Percentiles rank a stretch among this genome's conserved stretches.
Evolutionary conservation across 1,140 invertebrate genomes (phyloP).

Genomic region (Drosophila pseudoananassae): DNA sequence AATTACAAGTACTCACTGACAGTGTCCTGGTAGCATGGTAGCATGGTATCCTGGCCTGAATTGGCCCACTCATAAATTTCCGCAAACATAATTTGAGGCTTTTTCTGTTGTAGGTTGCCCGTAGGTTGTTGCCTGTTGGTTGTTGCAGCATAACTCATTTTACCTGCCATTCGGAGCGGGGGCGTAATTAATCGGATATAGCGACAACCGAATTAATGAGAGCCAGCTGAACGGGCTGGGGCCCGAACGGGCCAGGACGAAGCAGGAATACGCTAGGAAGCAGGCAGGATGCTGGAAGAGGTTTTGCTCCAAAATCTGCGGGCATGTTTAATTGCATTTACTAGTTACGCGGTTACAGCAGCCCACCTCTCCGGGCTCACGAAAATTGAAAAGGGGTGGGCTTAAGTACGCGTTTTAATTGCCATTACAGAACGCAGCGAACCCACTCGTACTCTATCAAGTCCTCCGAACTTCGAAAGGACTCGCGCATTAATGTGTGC

Average conservation of each 20-base stretch:
- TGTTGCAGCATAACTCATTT: conserved; percentile 70
- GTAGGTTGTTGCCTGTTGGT: conserved; percentile 2
- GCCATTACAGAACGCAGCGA: background rate
- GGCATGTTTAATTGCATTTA: conserved; percentile 27
- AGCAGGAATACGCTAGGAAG: conserved; percentile 36
- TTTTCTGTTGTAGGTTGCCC: conserved; percentile 1
- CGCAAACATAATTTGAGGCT: conserved; percentile 59
- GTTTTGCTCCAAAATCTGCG: background rate
- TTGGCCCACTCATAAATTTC: conserved; percentile 63
- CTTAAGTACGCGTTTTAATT: background rate
- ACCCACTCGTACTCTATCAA: conserved; percentile 7
- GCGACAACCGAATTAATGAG: conserved; percentile 52
- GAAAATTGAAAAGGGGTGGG: conserved; percentile 3
- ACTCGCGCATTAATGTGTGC: conserved; percentile 37
- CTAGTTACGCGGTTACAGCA: background rate
- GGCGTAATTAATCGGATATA: conserved; percentile 59
- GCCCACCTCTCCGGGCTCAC: background rate
- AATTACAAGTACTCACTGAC: conserved; percentile 45
- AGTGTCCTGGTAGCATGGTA: background rate
- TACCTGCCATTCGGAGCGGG: conserved; percentile 55
- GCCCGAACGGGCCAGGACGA: conserved; percentile 16
- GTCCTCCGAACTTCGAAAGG: background rate
- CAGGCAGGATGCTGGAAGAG: conserved; percentile 5
- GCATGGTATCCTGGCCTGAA: conserved; percentile 21
- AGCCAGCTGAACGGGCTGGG: background rate